Evolutionary conservation across 1,140 invertebrate genomes (phyloP), one percentile per base, ranked within the genome.

Genomic region (Panagrolaimus sp.): DNA sequence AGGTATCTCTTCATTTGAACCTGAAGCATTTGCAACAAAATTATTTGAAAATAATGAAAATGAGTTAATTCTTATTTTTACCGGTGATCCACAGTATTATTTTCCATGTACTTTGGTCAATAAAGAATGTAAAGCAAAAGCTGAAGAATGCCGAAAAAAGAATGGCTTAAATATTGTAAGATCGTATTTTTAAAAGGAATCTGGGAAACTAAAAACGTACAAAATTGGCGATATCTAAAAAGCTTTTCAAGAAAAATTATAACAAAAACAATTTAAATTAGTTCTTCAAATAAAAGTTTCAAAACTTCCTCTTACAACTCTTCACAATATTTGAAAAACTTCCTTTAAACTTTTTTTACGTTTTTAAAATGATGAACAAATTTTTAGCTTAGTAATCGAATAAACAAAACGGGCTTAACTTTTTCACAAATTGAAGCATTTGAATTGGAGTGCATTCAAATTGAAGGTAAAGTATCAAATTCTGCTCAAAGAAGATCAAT

Each of bases 71-170:
- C 48, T 79, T 32, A 28, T 79, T 14, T 80, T 79, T 45, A 78
- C 74, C 65, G 78, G 78, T n/a, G 78, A 79, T 47, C 65, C 78
- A 2, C 78, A 79, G 43, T 82, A 82, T 65, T 73, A 79, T 68
- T 79, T 75, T 48, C 73, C 73, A 24, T 79, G 78, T 48, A 82
- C 81, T n/a, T 38, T 65, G 24, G 52, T 55, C n/a, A 79, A 79
- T 65, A 43, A 55, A 3, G 66, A 67, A 44, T 79, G 78, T 52
- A 82, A 79, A 62, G 24, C 72, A 43, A 58, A 58, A n/a, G 75
- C 76, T n/a, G 67, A 65, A 47, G 71, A 70, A 32, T 80, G 70
- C 43, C 70, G 72, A 9, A 17, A 47, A 15, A 66, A 45, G 8
- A 78, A 73, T 48, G 71, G 70, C 7, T 38, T 78, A 14, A 63